Base-by-base conservation (phyloP, 2,797 vertebrate species). In the Calcarius lapponicus region DNA sequence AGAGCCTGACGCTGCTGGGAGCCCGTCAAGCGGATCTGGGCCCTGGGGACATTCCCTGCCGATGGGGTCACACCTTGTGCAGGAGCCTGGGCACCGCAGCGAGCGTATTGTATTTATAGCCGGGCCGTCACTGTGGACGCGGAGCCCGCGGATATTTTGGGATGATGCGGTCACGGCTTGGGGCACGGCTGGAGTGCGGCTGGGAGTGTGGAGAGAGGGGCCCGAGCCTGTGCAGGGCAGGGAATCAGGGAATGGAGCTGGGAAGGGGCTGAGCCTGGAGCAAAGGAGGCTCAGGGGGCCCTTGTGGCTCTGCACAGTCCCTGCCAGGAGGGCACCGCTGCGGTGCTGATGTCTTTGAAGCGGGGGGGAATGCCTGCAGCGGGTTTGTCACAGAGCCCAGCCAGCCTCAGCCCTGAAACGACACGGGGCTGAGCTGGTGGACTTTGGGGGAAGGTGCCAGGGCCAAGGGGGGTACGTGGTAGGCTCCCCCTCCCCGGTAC, bases 91-190 rank as follows among this genome's bases (percentile, higher is more conserved):
- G 2, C 62, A 17, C 3, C 15, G 13, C 14, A 1, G 56, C 16
- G 1, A 5, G 28, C 3, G 80, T 62, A 82, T 50, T 76, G 72
- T 82, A 89, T 89, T 82, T 82, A 82, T 89, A 82, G 56, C 79
- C 3, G 1, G 40, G 48, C 48, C n/a, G 19, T 62, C 71, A 56
- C 64, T 12, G 1, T 0, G 36, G 31, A 32, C 21, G 31, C 5
- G 13, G 34, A 56, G 64, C 62, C 64, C 64, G 6, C 42, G 18
- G 48, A 6, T 89, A 89, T 89, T 89, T 38, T 6, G 32, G 64
- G 86, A 56, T 28, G 9, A 7, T 82, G 79, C 1, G 42, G 28
- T 82, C 79, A 82, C 3, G 64, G 64, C 79, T 43, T 4, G 19
- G 79, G 71, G 57, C 79, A 62, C 36, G 36, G 13, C 56, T 36